Evolutionary conservation across 2,797 vertebrate species (phyloP).

Genomic region (Pipistrellus pygmaeus): DNA sequence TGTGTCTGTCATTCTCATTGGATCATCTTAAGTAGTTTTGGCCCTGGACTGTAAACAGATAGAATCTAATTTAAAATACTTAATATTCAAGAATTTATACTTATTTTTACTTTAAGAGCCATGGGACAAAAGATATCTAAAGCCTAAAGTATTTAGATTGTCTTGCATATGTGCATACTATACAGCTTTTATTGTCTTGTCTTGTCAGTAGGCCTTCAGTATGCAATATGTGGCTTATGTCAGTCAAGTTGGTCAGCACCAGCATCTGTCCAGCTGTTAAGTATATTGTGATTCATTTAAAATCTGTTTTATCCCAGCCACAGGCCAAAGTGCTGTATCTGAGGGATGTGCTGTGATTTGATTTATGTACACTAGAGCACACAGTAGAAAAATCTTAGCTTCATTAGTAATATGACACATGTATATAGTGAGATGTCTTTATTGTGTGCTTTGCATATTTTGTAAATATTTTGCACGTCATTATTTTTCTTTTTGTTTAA

Average conservation of each 20-base stretch:
- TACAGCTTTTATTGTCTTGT: constrained; percentile 87
- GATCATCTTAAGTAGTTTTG: constrained; percentile 70
- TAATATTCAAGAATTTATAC: constrained; percentile 60
- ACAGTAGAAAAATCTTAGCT: constrained; percentile 86
- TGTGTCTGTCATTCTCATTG: constrained; percentile 55
- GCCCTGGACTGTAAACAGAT: constrained; percentile 35
- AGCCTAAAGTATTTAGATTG: constrained; percentile 76
- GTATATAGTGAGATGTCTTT: constrained; percentile 90
- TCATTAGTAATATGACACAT: constrained; percentile 86
- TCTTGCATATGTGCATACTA: constrained; percentile 86
- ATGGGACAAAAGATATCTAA: constrained; percentile 75
- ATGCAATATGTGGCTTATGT: constrained; percentile 84
- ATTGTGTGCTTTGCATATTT: constrained; percentile 90
- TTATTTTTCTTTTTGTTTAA: constrained; percentile 86
- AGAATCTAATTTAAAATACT: constrained; percentile 74
- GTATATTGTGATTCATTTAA: constrained; percentile 85
- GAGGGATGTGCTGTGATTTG: constrained; percentile 85
- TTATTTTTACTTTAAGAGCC: constrained; percentile 81
- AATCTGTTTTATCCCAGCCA: constrained; percentile 83
- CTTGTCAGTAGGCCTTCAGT: constrained; percentile 86
- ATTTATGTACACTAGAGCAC: constrained; percentile 87
- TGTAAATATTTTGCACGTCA: constrained; percentile 91
- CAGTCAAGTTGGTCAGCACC: constrained; percentile 82
- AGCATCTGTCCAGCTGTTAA: constrained; percentile 83
- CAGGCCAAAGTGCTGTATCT: constrained; percentile 87